Percentiles rank a stretch among this genome's conserved stretches.
These are phyloP conservation scores for Lepidocolaptes lacrymiger DNA, from an alignment of 2,797 vertebrate species.

Conservation along the genomic window DNA sequence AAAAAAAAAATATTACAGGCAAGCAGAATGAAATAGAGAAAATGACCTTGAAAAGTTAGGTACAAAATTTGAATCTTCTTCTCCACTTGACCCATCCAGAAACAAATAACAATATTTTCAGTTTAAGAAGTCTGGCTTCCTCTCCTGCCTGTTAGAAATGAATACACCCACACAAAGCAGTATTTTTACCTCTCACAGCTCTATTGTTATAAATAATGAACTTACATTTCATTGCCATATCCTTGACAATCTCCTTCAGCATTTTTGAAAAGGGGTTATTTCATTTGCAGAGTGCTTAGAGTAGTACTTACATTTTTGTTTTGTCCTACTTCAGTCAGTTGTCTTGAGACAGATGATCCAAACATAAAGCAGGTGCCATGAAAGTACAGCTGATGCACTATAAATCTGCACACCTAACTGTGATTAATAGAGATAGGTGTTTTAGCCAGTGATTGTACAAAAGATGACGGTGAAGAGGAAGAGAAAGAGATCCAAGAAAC, in stretches of 20 bases:
- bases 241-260: slow-evolving; percentile 37
- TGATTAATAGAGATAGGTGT: slow-evolving; percentile 48
- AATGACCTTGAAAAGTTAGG: neutral
- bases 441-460: neutral
- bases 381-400: neutral
- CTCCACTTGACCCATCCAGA: neutral
- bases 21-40: neutral
- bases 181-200: neutral
- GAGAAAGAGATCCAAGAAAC: slow-evolving; percentile 31
- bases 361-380: slow-evolving; percentile 1
- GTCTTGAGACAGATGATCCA: slow-evolving; percentile 38
- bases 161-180: neutral
- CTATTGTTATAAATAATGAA: slow-evolving; percentile 11
- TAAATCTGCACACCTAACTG: slow-evolving; percentile 50
- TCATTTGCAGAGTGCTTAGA: neutral
- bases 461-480: neutral
- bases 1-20: neutral
- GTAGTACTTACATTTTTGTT: slow-evolving; percentile 38
- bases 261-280: slow-evolving; percentile 40
- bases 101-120: neutral
- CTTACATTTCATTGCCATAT: slow-evolving; percentile 2
- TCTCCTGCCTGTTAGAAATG: neutral
- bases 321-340: slow-evolving; percentile 30
- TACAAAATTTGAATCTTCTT: neutral
- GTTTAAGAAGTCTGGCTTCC: neutral